Base-by-base conservation (phyloP, 1,140 invertebrate species). In the Amphibalanus amphitrite region DNA sequence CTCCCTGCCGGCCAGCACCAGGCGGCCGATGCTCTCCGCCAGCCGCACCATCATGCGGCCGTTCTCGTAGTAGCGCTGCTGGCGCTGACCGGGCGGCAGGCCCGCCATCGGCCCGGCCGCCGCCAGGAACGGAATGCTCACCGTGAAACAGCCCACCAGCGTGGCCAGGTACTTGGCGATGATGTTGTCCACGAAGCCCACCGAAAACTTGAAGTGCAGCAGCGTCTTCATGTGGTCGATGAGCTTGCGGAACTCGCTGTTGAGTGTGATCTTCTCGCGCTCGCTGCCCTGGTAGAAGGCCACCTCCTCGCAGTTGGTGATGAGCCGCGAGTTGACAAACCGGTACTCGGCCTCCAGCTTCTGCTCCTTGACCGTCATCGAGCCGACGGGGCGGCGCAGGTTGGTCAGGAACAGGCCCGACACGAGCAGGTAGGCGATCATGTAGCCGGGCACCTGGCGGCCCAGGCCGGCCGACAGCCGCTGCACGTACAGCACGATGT, bases 261-360 rank as follows among this genome's bases (percentile, higher is more conserved):
- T 79, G 8, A 98, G 81, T 0, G 90, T 97, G 28, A 89, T 80
- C 79, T 94, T 91, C 81, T 98, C 96, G 47, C 92, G 85, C 68
- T 84, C 83, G 77, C 94, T 95, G 75, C 95, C 95, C 82, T 95
- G 86, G 80, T 98, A 98, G 81, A 98, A 99, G 3, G 96, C 95
- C 73, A 98, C 87, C 83, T 99, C 97, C 82, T 99, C 97, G 28
- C 94, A 93, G 81, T 98, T 97, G 0, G 93, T 95, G 67, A 98
- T 98, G 6, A 99, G 82, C 33, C 65, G 84, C 13, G 94, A 94
- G 81, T 98, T 96, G 28, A 98, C 93, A 78, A 93, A 97, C 78
- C 97, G 86, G 80, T 95, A 97, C 84, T 99, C 95, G 73, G 96
- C 97, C 83, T 99, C 97, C 17, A 98, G 81, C 80, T 93, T 91